Evolutionary conservation across 2,797 vertebrate genomes (phyloP), one percentile per base, ranked within the genome.

Genomic region (Sorex maritimensis): DNA sequence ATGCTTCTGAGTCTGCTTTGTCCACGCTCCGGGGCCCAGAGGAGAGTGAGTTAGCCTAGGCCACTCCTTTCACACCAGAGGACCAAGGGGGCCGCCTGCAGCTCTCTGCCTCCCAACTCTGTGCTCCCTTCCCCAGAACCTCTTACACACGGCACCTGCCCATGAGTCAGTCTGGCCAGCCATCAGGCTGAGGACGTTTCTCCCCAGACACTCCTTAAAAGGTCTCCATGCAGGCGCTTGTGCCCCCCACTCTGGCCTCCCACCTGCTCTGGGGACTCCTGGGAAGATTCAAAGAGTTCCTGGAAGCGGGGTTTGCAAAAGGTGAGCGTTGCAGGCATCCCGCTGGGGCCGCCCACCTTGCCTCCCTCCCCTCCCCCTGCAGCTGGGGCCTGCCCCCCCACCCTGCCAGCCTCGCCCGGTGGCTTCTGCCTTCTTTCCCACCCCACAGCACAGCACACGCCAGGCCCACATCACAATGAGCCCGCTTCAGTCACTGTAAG

Each of bases 281-380:
- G 30, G 44, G 89, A 95, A 96, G 87, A 92, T 11, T 95, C 87
- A 95, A 83, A 93, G 88, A 85, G 73, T 52, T 88, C 3, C 63
- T 94, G 94, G 93, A 92, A 46, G 85, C 79, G 85, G 86, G 89
- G 84, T 58, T 95, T 90, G 67, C 5, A 17, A 55, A 86, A 92
- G 90, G 92, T 88, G 93, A 95, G 91, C 30, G 0, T 74, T 90
- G 52, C 38, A 41, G 68, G 85, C 67, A 80, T 30, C 49, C 78
- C 49, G 19, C 8, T 1, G 0, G 0, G 6, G 23, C 7, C 4
- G 26, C 15, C 34, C 9, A 80, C 28, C 61, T 84, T 2, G 9
- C 2, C 28, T 7, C 0, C 81, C 23, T 61, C 38, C 49, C 2
- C 15, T 12, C 4, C 81, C 34, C 61, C 81, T 83, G 2, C 30